Evolutionary conservation across 1,140 invertebrate species (phyloP).

Genomic region (Polypedilum pembai): DNA sequence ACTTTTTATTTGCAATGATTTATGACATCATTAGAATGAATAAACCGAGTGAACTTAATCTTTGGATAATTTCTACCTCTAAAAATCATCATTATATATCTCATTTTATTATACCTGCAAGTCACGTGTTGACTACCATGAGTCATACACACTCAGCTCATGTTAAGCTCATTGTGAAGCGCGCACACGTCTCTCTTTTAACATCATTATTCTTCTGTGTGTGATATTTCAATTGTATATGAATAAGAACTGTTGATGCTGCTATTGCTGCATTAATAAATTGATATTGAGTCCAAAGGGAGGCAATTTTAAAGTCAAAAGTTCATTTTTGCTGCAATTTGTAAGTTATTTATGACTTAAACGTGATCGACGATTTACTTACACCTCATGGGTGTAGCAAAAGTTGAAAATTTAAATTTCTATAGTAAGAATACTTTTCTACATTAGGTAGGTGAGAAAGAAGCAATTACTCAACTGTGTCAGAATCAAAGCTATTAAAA

Average conservation of each 20-base stretch:
- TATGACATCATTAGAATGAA: too few species aligned
- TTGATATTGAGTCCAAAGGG: not conserved
- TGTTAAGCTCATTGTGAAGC: not conserved
- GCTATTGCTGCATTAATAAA: not conserved
- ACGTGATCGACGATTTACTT: not conserved
- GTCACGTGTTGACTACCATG: constrained; percentile 13
- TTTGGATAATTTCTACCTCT: too few species aligned
- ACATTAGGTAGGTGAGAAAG: not conserved
- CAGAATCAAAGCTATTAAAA: too few species aligned
- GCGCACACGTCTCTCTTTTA: not conserved
- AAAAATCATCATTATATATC: too few species aligned
- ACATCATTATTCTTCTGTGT: not conserved
- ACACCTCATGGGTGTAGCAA: not conserved
- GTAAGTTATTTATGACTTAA: not conserved
- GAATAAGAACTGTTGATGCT: not conserved
- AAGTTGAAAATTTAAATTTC: not conserved
- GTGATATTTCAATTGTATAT: not conserved
- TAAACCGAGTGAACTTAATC: too few species aligned
- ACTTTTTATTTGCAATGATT: too few species aligned
- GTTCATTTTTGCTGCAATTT: not conserved
- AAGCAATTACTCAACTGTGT: too few species aligned
- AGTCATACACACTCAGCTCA: not conserved
- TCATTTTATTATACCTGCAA: not conserved
- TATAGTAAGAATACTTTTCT: not conserved
- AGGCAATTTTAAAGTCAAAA: not conserved